These are phyloP conservation scores for Eudyptes chrysolophus DNA, from an alignment of 2,113 vertebrate genomes.

Conservation along the genomic window DNA sequence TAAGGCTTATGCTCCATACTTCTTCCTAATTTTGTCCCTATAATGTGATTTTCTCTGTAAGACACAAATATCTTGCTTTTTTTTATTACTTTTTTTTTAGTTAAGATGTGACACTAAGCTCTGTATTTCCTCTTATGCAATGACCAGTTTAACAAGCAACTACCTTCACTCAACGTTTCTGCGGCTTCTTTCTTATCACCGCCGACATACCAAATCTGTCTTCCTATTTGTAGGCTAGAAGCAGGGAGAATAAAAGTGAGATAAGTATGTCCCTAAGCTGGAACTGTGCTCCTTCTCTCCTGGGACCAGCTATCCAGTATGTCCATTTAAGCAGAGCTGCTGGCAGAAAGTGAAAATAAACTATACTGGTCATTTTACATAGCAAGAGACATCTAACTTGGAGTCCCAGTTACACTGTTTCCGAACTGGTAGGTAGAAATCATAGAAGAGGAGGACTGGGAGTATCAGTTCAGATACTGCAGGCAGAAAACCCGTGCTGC, in stretches of 20 bases:
- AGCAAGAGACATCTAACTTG: neutral
- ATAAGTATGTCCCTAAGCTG: neutral
- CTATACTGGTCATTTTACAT: neutral
- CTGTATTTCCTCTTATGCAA: neutral
- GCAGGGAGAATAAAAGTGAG: neutral
- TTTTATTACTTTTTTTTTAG: neutral
- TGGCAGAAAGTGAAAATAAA: neutral
- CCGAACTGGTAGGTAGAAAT: neutral
- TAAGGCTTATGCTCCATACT: neutral
- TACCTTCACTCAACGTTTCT: neutral
- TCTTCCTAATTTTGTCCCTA: neutral
- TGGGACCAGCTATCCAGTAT: neutral
- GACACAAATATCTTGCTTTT: neutral
- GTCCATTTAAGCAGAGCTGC: neutral
- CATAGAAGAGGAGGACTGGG: neutral
- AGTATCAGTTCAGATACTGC: neutral
- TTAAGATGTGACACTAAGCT: neutral
- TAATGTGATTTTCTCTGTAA: neutral
- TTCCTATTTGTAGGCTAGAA: neutral
- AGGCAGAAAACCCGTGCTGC: neutral
- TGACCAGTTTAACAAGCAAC: neutral
- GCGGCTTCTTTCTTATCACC: neutral
- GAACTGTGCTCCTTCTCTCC: neutral
- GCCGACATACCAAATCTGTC: neutral
- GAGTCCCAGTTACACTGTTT: neutral